Base-by-base conservation (phyloP, 2,797 vertebrate genomes). In the Margarornis squamiger region DNA sequence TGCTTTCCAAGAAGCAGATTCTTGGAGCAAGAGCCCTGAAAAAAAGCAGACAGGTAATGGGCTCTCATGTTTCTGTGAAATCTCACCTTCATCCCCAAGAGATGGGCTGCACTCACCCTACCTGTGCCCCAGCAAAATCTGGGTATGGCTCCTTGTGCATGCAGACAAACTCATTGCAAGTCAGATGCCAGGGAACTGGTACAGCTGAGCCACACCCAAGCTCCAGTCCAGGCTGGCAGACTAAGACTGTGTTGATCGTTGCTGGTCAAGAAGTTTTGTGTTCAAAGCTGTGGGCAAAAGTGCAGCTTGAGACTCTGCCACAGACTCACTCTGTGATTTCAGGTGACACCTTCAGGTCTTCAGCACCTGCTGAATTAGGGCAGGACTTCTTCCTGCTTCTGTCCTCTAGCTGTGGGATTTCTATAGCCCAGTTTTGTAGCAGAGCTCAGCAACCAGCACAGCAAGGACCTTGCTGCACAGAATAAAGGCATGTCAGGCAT, bases 131-230 rank as follows among this genome's bases (percentile, higher is more conserved):
- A 54, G 51, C 49, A 84, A 88, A 93, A 72, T 16, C 41, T 49
- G 51, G 73, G 16, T 54, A n/a, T 0, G 0, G 45, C 5, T 68
- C 34, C 46, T 57, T 54, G 59, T 32, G 43, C 7, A 19, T 75
- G 45, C 51, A 66, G 15, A 59, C 21, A 45, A 66, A 66, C 46
- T n/a, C 49, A 23, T 41, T 55, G 27, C 43, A 46, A 0, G 1
- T 12, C 0, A 0, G 46, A 12, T 41, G 16, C 32, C 73, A 62
- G 39, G 29, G 29, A 76, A 52, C 38, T 15, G 39, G 26, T n/a
- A 14, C 52, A 70, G 74, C 48, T 34, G 57, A 89, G 76, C 16
- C 34, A 30, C 19, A 6, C 2, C 2, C 8, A 24, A 74, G 39
- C 57, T 80, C 61, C 20, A 34, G 26, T 12, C n/a, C 22, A 32